Conservation (phyloP, 2,797 vertebrate species). For the Meda fulgida region DNA sequence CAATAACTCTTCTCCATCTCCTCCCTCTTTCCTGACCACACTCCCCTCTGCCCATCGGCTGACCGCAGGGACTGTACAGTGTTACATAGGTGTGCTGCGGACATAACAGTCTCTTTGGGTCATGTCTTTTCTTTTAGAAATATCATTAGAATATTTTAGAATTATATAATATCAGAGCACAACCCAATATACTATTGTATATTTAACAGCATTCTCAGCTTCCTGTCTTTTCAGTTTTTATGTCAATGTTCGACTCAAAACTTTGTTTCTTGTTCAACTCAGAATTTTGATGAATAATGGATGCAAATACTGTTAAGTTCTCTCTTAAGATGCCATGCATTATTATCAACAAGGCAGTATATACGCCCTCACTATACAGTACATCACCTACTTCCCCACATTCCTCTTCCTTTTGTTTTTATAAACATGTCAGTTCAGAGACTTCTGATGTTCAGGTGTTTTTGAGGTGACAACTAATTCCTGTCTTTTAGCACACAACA, state of each 20-base stretch:
- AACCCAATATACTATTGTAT: not conserved
- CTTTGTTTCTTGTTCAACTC: not conserved
- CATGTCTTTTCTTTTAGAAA: not conserved
- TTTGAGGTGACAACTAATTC: conserved; percentile 59
- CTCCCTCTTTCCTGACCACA: not conserved
- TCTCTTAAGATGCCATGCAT: not conserved
- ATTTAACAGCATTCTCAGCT: not conserved
- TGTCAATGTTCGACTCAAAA: not conserved
- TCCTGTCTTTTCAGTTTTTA: not conserved
- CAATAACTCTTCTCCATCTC: conserved; percentile 60
- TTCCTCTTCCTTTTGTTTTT: conserved; percentile 66
- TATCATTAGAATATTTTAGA: not conserved
- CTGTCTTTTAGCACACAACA: conserved; percentile 69
- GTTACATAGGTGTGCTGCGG: not conserved
- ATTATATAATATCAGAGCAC: not conserved
- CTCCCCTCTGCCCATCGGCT: conserved; percentile 38
- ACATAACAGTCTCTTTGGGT: not conserved
- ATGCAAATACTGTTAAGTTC: not conserved
- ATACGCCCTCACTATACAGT: not conserved
- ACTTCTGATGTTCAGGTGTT: conserved; percentile 38
- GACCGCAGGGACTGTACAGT: not conserved
- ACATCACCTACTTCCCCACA: conserved; percentile 47
- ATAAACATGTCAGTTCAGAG: conserved; percentile 41
- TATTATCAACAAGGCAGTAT: not conserved
- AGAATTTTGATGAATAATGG: conserved; percentile 12